Evolutionary conservation across 2,888 invertebrate genomes (phyloP).

Genomic region (Temnothorax unifasciatus): DNA sequence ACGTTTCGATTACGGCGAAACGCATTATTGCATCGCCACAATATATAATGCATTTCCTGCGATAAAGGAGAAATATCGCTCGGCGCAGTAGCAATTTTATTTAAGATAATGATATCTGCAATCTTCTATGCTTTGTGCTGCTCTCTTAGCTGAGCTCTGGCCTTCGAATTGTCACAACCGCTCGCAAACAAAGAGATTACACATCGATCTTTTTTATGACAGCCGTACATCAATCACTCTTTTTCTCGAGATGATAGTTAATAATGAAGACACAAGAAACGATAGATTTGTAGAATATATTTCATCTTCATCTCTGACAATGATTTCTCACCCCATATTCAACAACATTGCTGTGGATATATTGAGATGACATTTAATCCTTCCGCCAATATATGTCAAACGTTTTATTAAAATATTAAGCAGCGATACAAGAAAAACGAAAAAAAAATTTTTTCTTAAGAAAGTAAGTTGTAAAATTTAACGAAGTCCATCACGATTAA

Average conservation of each 20-base stretch:
- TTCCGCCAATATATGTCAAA: not conserved
- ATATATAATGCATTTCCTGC: not conserved
- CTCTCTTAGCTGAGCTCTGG: constrained; percentile 8
- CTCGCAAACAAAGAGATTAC: not conserved
- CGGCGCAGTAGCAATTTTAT: constrained; percentile 10
- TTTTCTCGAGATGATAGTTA: not conserved
- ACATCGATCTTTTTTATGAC: constrained; percentile 15
- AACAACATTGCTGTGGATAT: not conserved
- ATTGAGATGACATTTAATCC: not conserved
- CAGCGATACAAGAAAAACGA: not conserved
- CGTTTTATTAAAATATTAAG: not conserved
- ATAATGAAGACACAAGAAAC: not conserved
- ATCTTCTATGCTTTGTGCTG: constrained; percentile 19
- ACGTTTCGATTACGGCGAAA: constrained; percentile 17
- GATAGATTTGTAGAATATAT: not conserved
- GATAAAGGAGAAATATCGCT: constrained; percentile 32
- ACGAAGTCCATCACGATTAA: not conserved
- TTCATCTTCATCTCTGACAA: not conserved
- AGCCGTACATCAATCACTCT: not conserved
- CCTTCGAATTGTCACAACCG: constrained; percentile 22
- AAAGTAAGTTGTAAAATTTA: not conserved
- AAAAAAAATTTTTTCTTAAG: not conserved
- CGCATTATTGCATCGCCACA: constrained; percentile 7
- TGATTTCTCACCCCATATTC: not conserved
- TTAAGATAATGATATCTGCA: constrained; percentile 37